Conservation (phyloP, 2,888 invertebrate species). For the Melieria picta region DNA sequence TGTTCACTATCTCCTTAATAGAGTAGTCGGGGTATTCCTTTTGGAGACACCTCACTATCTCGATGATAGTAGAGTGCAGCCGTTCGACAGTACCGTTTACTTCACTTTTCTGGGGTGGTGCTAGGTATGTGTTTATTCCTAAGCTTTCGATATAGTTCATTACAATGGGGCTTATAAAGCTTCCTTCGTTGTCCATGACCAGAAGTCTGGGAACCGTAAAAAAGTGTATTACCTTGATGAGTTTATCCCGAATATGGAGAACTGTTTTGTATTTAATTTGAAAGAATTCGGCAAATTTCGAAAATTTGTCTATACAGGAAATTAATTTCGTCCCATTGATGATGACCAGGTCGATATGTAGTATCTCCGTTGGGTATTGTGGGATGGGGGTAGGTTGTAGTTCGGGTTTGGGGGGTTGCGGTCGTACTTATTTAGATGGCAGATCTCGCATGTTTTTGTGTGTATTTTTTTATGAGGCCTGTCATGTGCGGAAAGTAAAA, state of each 20-base stretch:
- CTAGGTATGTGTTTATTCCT: slow-evolving; percentile 37
- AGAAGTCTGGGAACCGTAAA: slow-evolving; percentile 38
- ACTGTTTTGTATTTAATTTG: slow-evolving; percentile 37
- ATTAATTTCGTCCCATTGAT: slow-evolving; percentile 38
- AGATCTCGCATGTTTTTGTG: slow-evolving; percentile 8
- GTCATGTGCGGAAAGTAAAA: slow-evolving; percentile 34
- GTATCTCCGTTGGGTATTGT: slow-evolving; percentile 17
- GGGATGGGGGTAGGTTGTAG: slow-evolving; percentile 26
- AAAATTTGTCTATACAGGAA: slow-evolving; percentile 35
- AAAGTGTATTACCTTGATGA: slow-evolving; percentile 39
- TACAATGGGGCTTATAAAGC: slow-evolving; percentile 38
- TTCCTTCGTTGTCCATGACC: slow-evolving; percentile 38
- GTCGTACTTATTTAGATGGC: slow-evolving; percentile 32
- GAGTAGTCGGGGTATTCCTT: slow-evolving; percentile 25
- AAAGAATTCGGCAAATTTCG: slow-evolving; percentile 40
- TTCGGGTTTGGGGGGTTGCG: slow-evolving; percentile 4
- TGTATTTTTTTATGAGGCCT: slow-evolving; percentile 28
- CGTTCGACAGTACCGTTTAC: slow-evolving; percentile 42
- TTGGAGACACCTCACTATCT: slow-evolving; percentile 41
- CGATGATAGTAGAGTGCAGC: slow-evolving; percentile 39
- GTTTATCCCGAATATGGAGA: slow-evolving; percentile 37
- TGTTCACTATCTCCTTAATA: slow-evolving; percentile 31
- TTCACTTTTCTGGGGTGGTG: slow-evolving; percentile 40
- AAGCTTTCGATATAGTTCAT: slow-evolving; percentile 16
- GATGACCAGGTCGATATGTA: slow-evolving; percentile 37